Conservation (phyloP, 2,888 invertebrate genomes). For the Eupithecia exiguata region DNA sequence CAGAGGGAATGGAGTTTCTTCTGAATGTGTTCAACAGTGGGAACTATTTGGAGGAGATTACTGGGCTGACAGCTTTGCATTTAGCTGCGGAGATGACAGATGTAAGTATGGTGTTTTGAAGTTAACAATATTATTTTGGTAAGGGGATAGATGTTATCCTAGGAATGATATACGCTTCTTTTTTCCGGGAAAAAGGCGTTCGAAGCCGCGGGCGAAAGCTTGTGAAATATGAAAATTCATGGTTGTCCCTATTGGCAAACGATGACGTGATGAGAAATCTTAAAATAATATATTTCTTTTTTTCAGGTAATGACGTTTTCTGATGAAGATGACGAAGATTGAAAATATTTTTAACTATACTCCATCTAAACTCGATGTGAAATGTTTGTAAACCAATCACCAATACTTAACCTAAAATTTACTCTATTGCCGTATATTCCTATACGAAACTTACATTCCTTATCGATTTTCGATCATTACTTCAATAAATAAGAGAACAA, state of each 20-base stretch:
- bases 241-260: neutral
- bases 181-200: too few species aligned
- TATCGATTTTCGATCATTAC: too few species aligned
- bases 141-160: too few species aligned
- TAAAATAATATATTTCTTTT: constrained; percentile 23
- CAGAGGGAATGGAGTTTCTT: constrained; percentile 88
- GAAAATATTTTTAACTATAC: constrained; percentile 13
- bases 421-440: too few species aligned
- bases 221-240: neutral
- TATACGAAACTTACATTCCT: too few species aligned
- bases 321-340: constrained; percentile 65
- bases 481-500: too few species aligned
- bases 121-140: neutral
- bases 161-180: too few species aligned
- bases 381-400: neutral
- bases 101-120: constrained; percentile 60
- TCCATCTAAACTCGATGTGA: neutral
- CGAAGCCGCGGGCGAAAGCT: too few species aligned
- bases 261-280: neutral
- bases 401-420: neutral
- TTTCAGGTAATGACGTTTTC: constrained; percentile 71
- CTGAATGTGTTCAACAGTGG: constrained; percentile 91
- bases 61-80: constrained; percentile 88
- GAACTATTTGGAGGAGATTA: constrained; percentile 92
- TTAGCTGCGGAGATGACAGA: constrained; percentile 84